Base-by-base conservation (phyloP, 2,797 vertebrate species). In the Enteromius radiatus region DNA sequence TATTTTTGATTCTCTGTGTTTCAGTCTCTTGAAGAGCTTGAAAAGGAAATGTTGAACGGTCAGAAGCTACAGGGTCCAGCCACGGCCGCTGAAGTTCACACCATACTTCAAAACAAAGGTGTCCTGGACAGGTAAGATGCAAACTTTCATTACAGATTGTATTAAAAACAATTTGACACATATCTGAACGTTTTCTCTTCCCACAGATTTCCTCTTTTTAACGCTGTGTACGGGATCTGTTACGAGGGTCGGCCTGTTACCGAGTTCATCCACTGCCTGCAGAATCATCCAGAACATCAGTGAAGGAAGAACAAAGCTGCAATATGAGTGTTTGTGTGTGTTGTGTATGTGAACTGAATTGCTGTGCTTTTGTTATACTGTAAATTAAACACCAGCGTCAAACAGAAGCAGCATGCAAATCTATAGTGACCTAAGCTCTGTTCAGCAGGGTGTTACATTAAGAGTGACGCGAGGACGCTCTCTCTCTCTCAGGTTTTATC, bases 41-140 rank as follows among this genome's bases (percentile, higher is more conserved):
- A 99, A 91, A 96, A 96, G 84, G 98, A 99, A 90, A 95, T 99
- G 96, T 90, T 99, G 88, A 97, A 99, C 0, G 98, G 98, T 69
- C 98, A 99, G 94, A 99, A 99, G 92, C 95, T 99, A 71, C 98
- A 99, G 92, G 98, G 98, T 89, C 97, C 96, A 52, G 95, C 93
- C 6, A 99, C 98, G 0, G 96, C 98, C 33, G 95, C 95, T 2
- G 97, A 99, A 88, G 94, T 99, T 31, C 89, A 97, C 83, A 92
- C 88, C 85, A 97, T 99, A 91, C 96, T 99, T 28, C 93, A 96
- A 82, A 92, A 90, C 91, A 98, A 97, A 92, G 94, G 96, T 9
- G n/a, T 93, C 0, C 84, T 94, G 43, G 95, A 97, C 84, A 98
- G 97, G 98, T 99, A 92, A 96, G 94, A 85, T 0, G 49, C 21